Percentiles rank a stretch among this genome's conserved stretches.
These are phyloP conservation scores for Anguilla marmorata DNA, from an alignment of 2,797 vertebrate species.

Conservation along the genomic window DNA sequence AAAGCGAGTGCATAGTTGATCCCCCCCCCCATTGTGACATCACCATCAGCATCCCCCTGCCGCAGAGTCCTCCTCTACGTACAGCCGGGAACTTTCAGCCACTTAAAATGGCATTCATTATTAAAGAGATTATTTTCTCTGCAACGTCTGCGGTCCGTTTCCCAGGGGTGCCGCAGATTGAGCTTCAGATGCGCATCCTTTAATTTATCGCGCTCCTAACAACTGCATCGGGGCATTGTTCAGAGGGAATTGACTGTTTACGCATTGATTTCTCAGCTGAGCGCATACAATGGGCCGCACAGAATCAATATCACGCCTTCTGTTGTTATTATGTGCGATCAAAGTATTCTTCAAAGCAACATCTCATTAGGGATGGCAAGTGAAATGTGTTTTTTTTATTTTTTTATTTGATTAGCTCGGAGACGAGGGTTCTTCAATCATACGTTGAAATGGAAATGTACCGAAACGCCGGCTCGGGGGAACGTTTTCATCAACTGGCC, in stretches of 20 bases:
- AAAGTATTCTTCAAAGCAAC: constrained; percentile 44
- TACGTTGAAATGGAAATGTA: neutral
- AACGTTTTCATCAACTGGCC: neutral
- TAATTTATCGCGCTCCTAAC: constrained; percentile 34
- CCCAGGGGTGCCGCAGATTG: constrained; percentile 44
- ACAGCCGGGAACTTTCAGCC: constrained; percentile 29
- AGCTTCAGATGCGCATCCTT: constrained; percentile 30
- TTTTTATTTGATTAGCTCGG: constrained; percentile 10
- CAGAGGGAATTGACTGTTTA: constrained; percentile 38
- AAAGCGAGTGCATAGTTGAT: neutral
- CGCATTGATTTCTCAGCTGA: constrained; percentile 48
- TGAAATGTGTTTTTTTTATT: constrained; percentile 25
- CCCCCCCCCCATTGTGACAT: neutral
- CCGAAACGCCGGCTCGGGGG: neutral
- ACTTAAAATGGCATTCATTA: constrained; percentile 50
- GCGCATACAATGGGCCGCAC: constrained; percentile 48
- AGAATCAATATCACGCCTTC: constrained; percentile 50
- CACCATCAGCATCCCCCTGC: constrained; percentile 26
- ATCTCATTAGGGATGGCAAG: constrained; percentile 39
- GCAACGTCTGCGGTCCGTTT: constrained; percentile 34
- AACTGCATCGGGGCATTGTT: constrained; percentile 39
- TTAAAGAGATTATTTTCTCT: constrained; percentile 44
- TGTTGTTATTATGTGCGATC: constrained; percentile 38
- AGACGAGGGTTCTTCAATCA: neutral
- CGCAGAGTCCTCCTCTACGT: constrained; percentile 25